Base-by-base conservation (phyloP, 2,113 vertebrate species). In the Eptesicus fuscus region DNA sequence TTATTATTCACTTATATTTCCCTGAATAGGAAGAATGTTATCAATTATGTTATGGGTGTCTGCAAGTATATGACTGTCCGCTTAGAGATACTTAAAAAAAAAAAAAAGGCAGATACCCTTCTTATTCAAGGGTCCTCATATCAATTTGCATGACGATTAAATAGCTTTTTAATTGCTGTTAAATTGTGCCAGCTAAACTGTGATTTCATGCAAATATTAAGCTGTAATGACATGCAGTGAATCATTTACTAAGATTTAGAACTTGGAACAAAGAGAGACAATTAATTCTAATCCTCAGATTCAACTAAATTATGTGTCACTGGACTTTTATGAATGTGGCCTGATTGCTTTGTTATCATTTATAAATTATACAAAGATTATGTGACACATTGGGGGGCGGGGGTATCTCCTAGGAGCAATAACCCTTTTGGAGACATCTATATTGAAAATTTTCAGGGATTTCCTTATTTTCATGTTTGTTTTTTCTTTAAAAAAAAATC, bases 161-260 rank as follows among this genome's bases (percentile, higher is more conserved):
- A 99, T 99, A 98, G 99, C 98, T 99, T 99, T 99, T 99, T 99
- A 99, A 99, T 99, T 99, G 99, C 98, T 98, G 96, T 98, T 98
- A 99, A 99, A 99, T 99, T 99, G 99, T 99, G 98, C 99, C 98
- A 97, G 98, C 99, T 99, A 99, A 99, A 99, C 99, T 99, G 98
- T 99, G 99, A 99, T 99, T 99, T 99, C 99, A 99, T 99, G 99
- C 99, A 99, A 99, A 99, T 99, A 99, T 99, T 99, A 99, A 99
- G 98, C 99, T 98, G 94, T 99, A 99, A 99, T 99, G 99, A 99
- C 98, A 99, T 96, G 97, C 98, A 98, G 98, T 99, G 99, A 99
- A 99, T 99, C 99, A 99, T 98, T 99, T 98, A 97, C 98, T 98
- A 98, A 99, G 99, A 99, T 98, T 99, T 98, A 99, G 98, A 98